A percentile compares a stretch with the other conserved stretches of the same genome.
Conservation (phyloP, 2,797 vertebrate species). For the Antennarius maculatus region DNA sequence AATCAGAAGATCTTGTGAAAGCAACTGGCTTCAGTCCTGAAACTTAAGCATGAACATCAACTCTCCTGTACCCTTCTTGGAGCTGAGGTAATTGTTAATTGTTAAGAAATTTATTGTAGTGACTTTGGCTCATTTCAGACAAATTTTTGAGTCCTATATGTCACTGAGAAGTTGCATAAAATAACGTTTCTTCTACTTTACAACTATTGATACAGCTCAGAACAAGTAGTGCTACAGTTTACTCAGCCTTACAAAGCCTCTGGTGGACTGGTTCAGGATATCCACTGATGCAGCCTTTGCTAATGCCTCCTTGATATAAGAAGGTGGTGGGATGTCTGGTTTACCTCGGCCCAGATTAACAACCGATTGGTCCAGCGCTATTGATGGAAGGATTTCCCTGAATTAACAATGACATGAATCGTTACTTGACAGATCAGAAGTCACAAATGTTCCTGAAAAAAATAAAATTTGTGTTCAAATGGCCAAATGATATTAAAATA, state of each 20-base stretch:
- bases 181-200: too few relatives aligned
- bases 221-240: background rate
- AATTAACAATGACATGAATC: background rate
- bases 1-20: constrained; percentile 3
- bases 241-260: constrained; percentile 88
- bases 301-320: constrained; percentile 88
- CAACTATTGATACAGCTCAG: background rate
- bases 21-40: background rate
- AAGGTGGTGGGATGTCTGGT: constrained; percentile 92
- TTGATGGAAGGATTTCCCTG: constrained; percentile 91
- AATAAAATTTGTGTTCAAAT: too few relatives aligned
- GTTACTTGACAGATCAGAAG: background rate
- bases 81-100: too few relatives aligned
- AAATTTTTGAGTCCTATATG: too few relatives aligned
- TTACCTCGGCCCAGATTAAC: constrained; percentile 94
- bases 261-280: constrained; percentile 92
- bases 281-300: constrained; percentile 84
- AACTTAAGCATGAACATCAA: background rate
- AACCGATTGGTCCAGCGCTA: constrained; percentile 89
- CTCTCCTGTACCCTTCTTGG: background rate
- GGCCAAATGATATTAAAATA: too few relatives aligned
- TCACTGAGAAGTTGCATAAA: too few relatives aligned
- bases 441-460: too few relatives aligned
- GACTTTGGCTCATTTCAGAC: too few relatives aligned
- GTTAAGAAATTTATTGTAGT: too few relatives aligned